A percentile compares a stretch with the other conserved stretches of the same genome.
phyloP scores from a whole-genome alignment of 2,113 vertebrate species.

The Martes martes region DNA sequence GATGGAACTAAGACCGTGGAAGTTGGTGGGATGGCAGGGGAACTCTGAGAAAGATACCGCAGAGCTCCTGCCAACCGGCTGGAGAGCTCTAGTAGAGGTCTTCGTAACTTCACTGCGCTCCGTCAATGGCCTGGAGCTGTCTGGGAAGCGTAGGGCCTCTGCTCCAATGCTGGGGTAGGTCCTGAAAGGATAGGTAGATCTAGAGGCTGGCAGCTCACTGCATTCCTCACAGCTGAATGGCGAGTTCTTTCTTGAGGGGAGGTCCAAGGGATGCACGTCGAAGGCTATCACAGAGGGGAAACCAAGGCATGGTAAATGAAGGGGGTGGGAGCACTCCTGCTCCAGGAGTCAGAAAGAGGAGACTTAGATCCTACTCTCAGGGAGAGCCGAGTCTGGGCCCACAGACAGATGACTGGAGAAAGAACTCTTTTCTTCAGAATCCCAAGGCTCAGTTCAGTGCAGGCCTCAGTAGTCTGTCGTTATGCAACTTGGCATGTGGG shows the following conservation, averaged over 20 bases:
- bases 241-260: neutral
- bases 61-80: neutral
- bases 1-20: neutral
- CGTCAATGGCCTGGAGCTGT: neutral
- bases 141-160: neutral
- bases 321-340: neutral
- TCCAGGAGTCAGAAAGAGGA: neutral
- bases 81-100: neutral
- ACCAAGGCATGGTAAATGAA: neutral
- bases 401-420: neutral
- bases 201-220: neutral
- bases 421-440: neutral
- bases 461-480: neutral
- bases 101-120: neutral
- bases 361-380: neutral
- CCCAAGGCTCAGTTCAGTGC: neutral
- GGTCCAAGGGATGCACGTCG: neutral
- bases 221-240: neutral
- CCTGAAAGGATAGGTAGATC: neutral
- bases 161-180: neutral
- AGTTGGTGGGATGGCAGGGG: neutral
- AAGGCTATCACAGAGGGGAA: neutral
- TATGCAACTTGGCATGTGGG: neutral
- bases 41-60: no score
- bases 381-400: neutral